phyloP scores from a whole-genome alignment of 2,113 vertebrate species.

The Astatoreochromis straeleni region DNA sequence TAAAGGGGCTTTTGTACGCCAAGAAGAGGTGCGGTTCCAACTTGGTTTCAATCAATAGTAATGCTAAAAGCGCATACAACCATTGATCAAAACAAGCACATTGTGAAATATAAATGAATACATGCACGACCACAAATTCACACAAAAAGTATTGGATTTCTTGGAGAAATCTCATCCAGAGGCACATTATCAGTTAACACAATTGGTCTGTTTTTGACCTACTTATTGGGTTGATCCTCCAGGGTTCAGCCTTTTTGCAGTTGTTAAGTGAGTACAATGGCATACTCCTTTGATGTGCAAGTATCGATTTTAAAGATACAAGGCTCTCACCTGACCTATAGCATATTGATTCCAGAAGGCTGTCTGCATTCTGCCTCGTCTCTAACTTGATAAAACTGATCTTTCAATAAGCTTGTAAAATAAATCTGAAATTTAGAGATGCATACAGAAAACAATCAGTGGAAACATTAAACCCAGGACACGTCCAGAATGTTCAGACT shows the following conservation, averaged over 20 bases:
- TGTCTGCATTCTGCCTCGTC: conserved; percentile 26
- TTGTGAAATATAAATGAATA: conserved; percentile 12
- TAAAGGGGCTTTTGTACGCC: conserved; percentile 1
- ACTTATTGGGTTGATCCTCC: conserved; percentile 59
- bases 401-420: conserved; percentile 15
- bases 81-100: neutral
- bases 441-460: conserved; percentile 2
- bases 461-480: neutral
- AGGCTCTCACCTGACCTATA: conserved; percentile 66
- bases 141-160: neutral
- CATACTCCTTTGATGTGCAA: conserved; percentile 61
- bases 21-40: neutral
- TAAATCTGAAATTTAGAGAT: neutral
- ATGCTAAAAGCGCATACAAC: neutral
- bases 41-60: conserved; percentile 16
- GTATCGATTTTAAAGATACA: conserved; percentile 66
- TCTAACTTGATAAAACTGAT: conserved; percentile 54
- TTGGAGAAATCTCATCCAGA: conserved; percentile 6
- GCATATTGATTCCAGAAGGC: conserved; percentile 57
- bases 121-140: neutral
- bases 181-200: conserved; percentile 64
- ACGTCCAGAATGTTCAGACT: neutral
- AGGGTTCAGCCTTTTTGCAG: conserved; percentile 59
- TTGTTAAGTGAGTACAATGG: conserved; percentile 61
- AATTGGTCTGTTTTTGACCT: conserved; percentile 63